These are phyloP conservation scores for Strongylocentrotus purpuratus DNA, from an alignment of 35 echinoderm and acorn worm species.

Conservation along the genomic window DNA sequence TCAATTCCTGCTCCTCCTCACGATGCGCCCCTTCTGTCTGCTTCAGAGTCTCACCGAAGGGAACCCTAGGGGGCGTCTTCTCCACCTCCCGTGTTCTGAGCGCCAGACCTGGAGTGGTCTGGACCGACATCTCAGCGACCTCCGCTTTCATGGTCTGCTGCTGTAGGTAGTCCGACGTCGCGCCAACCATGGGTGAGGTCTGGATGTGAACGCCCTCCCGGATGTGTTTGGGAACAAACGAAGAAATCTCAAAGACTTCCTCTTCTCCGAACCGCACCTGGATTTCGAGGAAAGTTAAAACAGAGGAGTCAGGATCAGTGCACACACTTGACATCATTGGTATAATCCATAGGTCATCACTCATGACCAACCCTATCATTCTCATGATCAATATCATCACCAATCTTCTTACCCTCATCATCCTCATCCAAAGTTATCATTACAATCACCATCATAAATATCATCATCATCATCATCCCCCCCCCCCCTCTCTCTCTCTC, in stretches of 20 bases:
- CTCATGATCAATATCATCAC: neutral
- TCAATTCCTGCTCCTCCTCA: neutral
- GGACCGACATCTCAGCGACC: conserved; percentile 49
- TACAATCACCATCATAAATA: neutral
- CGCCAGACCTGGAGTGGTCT: conserved; percentile 68
- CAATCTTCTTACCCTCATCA: neutral
- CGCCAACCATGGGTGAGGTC: conserved; percentile 56
- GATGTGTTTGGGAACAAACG: neutral
- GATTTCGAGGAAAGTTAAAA: neutral
- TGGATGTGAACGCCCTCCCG: conserved; percentile 50
- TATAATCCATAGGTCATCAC: neutral
- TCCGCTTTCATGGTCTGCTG: neutral
- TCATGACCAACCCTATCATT: neutral
- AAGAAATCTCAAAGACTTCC: conserved; percentile 17
- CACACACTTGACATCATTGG: neutral
- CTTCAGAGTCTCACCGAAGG: conserved; percentile 44
- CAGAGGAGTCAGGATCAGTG: neutral
- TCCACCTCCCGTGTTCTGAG: neutral
- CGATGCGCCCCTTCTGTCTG: neutral
- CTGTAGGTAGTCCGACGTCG: neutral
- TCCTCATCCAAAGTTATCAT: neutral
- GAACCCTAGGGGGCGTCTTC: conserved; percentile 46
- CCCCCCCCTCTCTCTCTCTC: too few relatives aligned
- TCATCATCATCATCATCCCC: neutral
- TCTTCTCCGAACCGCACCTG: conserved; percentile 17